These are phyloP conservation scores for Acanthurus leucopareius DNA, from an alignment of 2,797 vertebrate species.

Conservation along the genomic window DNA sequence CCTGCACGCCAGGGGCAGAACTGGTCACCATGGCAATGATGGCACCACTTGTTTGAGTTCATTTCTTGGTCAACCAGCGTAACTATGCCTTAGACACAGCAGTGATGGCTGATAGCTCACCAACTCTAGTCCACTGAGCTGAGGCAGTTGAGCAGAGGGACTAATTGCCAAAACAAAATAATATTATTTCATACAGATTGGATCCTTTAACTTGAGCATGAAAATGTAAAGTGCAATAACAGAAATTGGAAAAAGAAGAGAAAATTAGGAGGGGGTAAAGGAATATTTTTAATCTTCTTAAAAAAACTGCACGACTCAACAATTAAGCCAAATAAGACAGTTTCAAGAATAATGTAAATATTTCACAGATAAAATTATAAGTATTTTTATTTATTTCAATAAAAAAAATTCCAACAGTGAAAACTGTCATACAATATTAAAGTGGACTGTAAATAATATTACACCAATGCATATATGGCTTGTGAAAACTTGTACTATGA, in stretches of 20 bases:
- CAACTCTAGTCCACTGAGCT: not conserved
- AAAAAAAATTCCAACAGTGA: not conserved
- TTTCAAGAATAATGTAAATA: not conserved
- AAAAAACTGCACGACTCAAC: not conserved
- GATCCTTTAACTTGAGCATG: too few species aligned
- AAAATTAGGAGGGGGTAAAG: not conserved
- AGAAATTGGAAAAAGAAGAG: not conserved
- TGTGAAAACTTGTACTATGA: not conserved
- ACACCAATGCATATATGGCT: not conserved
- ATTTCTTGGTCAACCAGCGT: conserved; percentile 27
- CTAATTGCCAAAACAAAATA: not conserved
- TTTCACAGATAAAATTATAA: not conserved
- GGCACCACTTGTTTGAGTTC: conserved; percentile 30
- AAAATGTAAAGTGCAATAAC: not conserved
- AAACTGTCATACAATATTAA: not conserved
- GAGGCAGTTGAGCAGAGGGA: not conserved
- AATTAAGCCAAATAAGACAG: not conserved
- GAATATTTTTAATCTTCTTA: not conserved
- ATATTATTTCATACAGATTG: not conserved
- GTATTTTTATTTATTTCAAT: not conserved
- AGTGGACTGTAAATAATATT: not conserved
- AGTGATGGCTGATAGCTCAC: not conserved
- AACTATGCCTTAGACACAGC: conserved; percentile 5
- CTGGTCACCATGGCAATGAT: conserved; percentile 49
- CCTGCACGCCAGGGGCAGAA: conserved; percentile 26